These are phyloP conservation scores for Esox lucius DNA, from an alignment of 2,797 vertebrate genomes.

Conservation along the genomic window DNA sequence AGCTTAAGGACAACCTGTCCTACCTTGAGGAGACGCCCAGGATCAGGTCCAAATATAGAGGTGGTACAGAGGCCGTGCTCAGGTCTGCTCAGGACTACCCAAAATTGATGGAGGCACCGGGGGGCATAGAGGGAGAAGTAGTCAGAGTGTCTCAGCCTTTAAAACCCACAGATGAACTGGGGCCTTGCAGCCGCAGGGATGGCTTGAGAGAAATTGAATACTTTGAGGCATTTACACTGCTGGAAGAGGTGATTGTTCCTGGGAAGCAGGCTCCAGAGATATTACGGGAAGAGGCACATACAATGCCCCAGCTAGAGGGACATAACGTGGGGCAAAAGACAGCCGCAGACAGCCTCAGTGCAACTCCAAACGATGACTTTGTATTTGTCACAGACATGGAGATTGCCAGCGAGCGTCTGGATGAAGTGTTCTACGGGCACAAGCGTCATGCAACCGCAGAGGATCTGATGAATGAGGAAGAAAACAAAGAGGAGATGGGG, in stretches of 20 bases:
- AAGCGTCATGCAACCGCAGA: conserved; percentile 48
- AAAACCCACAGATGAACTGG: conserved; percentile 30
- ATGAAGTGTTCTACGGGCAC: conserved; percentile 88
- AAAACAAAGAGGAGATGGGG: conserved; percentile 42
- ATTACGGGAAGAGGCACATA: conserved; percentile 36
- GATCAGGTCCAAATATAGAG: conserved; percentile 67
- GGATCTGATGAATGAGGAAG: conserved; percentile 67
- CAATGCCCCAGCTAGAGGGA: conserved; percentile 38
- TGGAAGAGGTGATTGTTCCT: conserved; percentile 79
- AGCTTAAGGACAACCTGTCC: conserved; percentile 85
- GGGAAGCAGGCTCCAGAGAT: conserved; percentile 56
- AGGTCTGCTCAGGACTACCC: conserved; percentile 29
- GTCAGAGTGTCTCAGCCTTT: conserved; percentile 55
- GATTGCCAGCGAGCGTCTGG: conserved; percentile 77
- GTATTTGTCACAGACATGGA: conserved; percentile 79
- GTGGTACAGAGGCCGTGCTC: conserved; percentile 24
- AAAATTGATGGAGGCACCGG: conserved; percentile 39
- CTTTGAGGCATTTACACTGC: conserved; percentile 91
- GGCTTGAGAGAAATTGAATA: conserved; percentile 81
- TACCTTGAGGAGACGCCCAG: conserved; percentile 83
- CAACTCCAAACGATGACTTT: conserved; percentile 64
- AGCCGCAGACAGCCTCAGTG: conserved; percentile 30
- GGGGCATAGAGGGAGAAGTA: conserved; percentile 33
- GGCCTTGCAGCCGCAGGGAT: conserved; percentile 51
- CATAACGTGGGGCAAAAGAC: conserved; percentile 32